Conservation (phyloP, 2,888 invertebrate species). For the Stomorhina lunata region DNA sequence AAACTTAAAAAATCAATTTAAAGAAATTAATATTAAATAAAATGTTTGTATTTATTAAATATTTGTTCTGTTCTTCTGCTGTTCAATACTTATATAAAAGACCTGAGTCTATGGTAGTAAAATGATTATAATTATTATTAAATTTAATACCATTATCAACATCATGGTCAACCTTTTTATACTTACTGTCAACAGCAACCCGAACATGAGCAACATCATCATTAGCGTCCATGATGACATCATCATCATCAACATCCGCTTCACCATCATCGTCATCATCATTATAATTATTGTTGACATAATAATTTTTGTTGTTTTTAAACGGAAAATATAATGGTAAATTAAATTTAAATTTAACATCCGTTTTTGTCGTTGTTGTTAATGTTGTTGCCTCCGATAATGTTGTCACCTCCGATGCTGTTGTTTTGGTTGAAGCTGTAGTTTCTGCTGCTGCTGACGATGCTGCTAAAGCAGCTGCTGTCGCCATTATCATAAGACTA, state of each 20-base stretch:
- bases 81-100: slow-evolving; percentile 58
- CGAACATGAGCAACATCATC: slow-evolving; percentile 32
- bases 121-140: slow-evolving; percentile 62
- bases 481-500: slow-evolving; percentile 46
- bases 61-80: slow-evolving; percentile 30
- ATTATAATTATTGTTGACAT: slow-evolving; percentile 46
- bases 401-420: slow-evolving; percentile 55
- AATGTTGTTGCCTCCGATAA: slow-evolving; percentile 8
- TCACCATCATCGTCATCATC: slow-evolving; percentile 3
- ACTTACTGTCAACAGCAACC: slow-evolving; percentile 16
- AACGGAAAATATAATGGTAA: slow-evolving; percentile 62
- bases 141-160: slow-evolving; percentile 58
- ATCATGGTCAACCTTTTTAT: slow-evolving; percentile 26
- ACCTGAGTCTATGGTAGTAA: slow-evolving; percentile 62
- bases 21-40: slow-evolving; percentile 6
- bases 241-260: not conserved
- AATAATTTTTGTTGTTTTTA: slow-evolving; percentile 62
- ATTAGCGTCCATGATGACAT: not conserved
- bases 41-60: not conserved
- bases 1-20: not conserved
- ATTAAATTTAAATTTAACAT: slow-evolving; percentile 63
- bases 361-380: slow-evolving; percentile 40
- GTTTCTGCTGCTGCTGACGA: slow-evolving; percentile 45
- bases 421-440: slow-evolving; percentile 7
- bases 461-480: slow-evolving; percentile 42